Conservation (phyloP, 1,140 invertebrate genomes). For the Lepidostoma basale region DNA sequence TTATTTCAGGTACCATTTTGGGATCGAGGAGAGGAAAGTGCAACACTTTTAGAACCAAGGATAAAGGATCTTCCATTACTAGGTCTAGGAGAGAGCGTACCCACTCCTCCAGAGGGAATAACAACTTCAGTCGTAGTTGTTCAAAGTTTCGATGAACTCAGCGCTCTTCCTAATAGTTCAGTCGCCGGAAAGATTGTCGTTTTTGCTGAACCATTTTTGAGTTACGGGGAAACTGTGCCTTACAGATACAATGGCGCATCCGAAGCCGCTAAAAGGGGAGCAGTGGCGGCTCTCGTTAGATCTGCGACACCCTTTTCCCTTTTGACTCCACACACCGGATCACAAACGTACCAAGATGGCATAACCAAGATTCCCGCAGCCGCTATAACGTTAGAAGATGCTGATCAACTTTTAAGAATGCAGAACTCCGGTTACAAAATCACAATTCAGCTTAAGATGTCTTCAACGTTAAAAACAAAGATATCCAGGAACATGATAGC, state of each 20-base stretch:
- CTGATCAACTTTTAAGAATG: conserved; percentile 69
- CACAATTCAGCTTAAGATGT: conserved; percentile 49
- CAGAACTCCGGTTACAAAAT: conserved; percentile 49
- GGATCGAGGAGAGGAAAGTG: conserved; percentile 66
- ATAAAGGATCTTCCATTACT: conserved; percentile 62
- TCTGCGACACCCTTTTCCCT: conserved; percentile 74
- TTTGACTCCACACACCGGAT: conserved; percentile 68
- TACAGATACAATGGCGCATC: conserved; percentile 67
- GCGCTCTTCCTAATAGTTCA: conserved; percentile 55
- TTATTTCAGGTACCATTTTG: conserved; percentile 47
- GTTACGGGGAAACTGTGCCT: conserved; percentile 61
- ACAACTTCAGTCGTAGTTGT: conserved; percentile 70
- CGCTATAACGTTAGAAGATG: conserved; percentile 77
- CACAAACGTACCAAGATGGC: conserved; percentile 62
- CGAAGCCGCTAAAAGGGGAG: conserved; percentile 68
- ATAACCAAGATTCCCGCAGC: conserved; percentile 73
- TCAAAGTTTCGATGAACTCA: conserved; percentile 67
- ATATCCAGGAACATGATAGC: conserved; percentile 71
- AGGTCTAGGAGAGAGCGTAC: conserved; percentile 67
- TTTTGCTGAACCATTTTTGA: conserved; percentile 67
- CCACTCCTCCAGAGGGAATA: conserved; percentile 67
- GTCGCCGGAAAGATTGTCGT: conserved; percentile 72
- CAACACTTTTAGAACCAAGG: conserved; percentile 62
- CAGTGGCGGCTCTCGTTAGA: conserved; percentile 70
- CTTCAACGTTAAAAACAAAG: conserved; percentile 40